A percentile compares a stretch with the other conserved stretches of the same genome.
Evolutionary conservation across 2,888 invertebrate genomes (phyloP).

Genomic region (Drosophila tripunctata): DNA sequence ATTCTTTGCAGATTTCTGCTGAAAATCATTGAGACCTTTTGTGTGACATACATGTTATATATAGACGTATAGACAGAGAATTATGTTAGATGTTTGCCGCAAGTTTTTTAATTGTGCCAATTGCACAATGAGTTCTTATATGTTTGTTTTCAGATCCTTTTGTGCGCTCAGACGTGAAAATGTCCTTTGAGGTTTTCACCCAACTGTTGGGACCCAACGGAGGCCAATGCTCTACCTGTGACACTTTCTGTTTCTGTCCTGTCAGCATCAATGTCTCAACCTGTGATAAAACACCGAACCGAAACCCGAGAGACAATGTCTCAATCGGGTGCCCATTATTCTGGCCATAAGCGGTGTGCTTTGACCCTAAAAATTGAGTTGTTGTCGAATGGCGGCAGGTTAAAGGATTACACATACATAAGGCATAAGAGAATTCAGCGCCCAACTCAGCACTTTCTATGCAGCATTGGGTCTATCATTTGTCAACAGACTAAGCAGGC

Average conservation of each 20-base stretch:
- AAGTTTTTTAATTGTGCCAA: conserved; percentile 76
- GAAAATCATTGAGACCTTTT: conserved; percentile 47
- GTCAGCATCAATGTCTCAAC: conserved; percentile 40
- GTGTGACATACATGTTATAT: no score
- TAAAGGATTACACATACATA: conserved; percentile 66
- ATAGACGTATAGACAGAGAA: background rate
- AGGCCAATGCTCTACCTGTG: conserved; percentile 50
- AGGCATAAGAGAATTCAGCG: conserved; percentile 15
- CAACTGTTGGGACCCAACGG: conserved; percentile 22
- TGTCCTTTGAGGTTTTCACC: conserved; percentile 71
- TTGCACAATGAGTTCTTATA: conserved; percentile 63
- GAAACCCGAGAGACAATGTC: conserved; percentile 44
- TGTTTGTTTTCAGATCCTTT: conserved; percentile 30
- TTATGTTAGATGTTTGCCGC: conserved; percentile 27
- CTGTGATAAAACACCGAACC: conserved; percentile 46
- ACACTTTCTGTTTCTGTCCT: conserved; percentile 10
- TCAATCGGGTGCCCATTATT: conserved; percentile 53
- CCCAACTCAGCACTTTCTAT: conserved; percentile 66
- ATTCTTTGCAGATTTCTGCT: conserved; percentile 51
- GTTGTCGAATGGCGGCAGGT: conserved; percentile 64
- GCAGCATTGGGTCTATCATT: conserved; percentile 56
- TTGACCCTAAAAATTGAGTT: conserved; percentile 61
- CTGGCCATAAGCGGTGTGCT: conserved; percentile 42
- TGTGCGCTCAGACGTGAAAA: conserved; percentile 69
- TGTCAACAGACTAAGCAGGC: conserved; percentile 70